A percentile compares a stretch with the other conserved stretches of the same genome.
Conservation (phyloP, 2,797 vertebrate genomes). For the Acipenser transmontanus region DNA sequence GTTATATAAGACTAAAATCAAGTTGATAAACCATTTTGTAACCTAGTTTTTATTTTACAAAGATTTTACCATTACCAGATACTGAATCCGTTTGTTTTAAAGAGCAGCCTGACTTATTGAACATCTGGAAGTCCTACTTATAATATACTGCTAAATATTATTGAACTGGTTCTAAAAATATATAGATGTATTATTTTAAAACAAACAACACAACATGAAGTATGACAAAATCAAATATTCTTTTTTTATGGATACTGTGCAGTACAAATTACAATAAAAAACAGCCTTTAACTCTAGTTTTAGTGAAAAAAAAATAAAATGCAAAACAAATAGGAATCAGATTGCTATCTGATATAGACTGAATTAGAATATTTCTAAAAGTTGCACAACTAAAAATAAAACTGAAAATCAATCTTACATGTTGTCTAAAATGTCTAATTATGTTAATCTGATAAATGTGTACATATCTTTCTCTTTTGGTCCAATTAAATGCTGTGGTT, state of each 20-base stretch:
- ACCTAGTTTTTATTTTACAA: too few relatives aligned
- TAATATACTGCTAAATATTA: too few relatives aligned
- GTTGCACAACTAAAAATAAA: conserved; percentile 11
- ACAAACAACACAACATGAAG: conserved; percentile 45
- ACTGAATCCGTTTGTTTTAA: too few relatives aligned
- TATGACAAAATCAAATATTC: conserved; percentile 24
- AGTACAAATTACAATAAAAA: conserved; percentile 42
- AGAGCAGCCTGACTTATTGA: too few relatives aligned
- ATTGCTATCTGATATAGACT: conserved; percentile 15
- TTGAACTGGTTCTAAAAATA: conserved; percentile 2
- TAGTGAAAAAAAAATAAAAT: conserved; percentile 19
- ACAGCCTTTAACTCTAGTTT: conserved; percentile 30
- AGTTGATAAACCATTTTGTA: too few relatives aligned
- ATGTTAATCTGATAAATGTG: conserved; percentile 46
- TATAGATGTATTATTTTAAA: conserved; percentile 35
- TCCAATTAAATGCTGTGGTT: conserved; percentile 42
- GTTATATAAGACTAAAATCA: too few relatives aligned
- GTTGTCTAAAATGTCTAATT: conserved; percentile 11
- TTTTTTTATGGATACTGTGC: conserved; percentile 35
- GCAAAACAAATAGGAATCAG: conserved; percentile 15
- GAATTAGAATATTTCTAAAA: conserved; percentile 22
- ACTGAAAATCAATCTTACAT: background rate
- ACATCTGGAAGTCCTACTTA: too few relatives aligned
- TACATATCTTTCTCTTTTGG: conserved; percentile 55
- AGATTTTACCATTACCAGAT: too few relatives aligned